These are phyloP conservation scores for Emys orbicularis DNA, from an alignment of 2,797 vertebrate genomes.

Conservation along the genomic window DNA sequence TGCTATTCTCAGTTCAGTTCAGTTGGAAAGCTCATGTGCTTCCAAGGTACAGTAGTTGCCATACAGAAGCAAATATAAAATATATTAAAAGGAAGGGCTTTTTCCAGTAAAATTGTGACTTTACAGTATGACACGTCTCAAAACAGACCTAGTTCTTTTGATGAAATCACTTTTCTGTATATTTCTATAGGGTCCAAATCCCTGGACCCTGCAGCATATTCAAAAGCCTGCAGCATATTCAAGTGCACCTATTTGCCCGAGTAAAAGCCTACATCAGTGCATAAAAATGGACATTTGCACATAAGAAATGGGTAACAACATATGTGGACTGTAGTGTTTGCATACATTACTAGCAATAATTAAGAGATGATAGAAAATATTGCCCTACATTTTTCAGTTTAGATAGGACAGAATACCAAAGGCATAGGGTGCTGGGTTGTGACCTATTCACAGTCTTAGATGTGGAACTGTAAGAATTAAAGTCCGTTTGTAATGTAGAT, in stretches of 20 bases:
- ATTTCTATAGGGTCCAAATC: neutral
- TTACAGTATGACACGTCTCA: neutral
- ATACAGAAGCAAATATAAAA: conserved; percentile 43
- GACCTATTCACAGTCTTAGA: neutral
- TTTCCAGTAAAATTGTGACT: neutral
- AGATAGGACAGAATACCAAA: neutral
- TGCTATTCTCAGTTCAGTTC: conserved; percentile 74
- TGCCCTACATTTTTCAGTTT: neutral
- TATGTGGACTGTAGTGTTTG: neutral
- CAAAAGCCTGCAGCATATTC: neutral
- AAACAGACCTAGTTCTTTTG: neutral
- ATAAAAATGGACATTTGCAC: neutral
- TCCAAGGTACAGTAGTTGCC: conserved; percentile 19
- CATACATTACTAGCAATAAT: neutral
- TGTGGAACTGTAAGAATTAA: neutral
- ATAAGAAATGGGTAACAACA: neutral
- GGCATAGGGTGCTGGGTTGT: neutral
- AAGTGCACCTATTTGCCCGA: neutral
- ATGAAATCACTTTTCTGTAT: rapidly evolving
- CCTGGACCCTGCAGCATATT: neutral
- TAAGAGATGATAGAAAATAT: neutral
- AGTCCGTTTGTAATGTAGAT: neutral
- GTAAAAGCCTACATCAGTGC: neutral
- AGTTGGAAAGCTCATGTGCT: conserved; percentile 63
- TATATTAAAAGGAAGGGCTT: neutral